These are phyloP conservation scores for Myanophis thanlyinensis DNA, from an alignment of 2,113 vertebrate genomes.

Conservation along the genomic window DNA sequence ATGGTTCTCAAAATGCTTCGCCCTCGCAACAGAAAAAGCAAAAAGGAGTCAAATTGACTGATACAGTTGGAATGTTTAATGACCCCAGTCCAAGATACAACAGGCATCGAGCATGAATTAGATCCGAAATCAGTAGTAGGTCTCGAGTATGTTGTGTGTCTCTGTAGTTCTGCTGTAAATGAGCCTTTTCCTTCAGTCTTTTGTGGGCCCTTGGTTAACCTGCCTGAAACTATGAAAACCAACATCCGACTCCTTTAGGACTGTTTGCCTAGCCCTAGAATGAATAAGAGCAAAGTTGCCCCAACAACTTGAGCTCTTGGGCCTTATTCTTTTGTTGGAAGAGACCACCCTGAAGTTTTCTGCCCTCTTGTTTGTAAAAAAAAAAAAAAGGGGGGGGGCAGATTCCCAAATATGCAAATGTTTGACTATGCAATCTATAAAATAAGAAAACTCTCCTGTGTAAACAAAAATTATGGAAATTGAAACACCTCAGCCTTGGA, in stretches of 20 bases:
- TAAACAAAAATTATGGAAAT: not conserved
- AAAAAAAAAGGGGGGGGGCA: too few relatives aligned
- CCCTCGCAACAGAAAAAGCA: not conserved
- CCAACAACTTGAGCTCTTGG: not conserved
- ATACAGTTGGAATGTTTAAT: not conserved
- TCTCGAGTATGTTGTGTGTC: not conserved
- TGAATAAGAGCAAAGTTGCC: not conserved
- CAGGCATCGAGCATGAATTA: not conserved
- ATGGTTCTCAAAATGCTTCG: not conserved
- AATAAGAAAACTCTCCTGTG: not conserved
- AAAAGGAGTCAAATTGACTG: too few relatives aligned
- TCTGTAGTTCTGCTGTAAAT: not conserved
- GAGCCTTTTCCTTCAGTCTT: not conserved
- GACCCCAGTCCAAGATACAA: not conserved
- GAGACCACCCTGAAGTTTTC: not conserved
- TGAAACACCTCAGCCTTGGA: not conserved
- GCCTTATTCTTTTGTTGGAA: not conserved
- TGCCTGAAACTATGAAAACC: not conserved
- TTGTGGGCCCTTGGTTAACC: not conserved
- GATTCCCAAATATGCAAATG: not conserved
- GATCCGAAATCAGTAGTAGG: not conserved
- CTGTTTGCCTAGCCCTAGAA: not conserved
- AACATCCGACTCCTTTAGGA: not conserved
- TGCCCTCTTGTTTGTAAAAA: not conserved
- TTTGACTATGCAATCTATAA: not conserved